Percentiles rank a stretch among this genome's conserved stretches.
Conservation (phyloP, 2,888 invertebrate species). For the Philereme transversata region DNA sequence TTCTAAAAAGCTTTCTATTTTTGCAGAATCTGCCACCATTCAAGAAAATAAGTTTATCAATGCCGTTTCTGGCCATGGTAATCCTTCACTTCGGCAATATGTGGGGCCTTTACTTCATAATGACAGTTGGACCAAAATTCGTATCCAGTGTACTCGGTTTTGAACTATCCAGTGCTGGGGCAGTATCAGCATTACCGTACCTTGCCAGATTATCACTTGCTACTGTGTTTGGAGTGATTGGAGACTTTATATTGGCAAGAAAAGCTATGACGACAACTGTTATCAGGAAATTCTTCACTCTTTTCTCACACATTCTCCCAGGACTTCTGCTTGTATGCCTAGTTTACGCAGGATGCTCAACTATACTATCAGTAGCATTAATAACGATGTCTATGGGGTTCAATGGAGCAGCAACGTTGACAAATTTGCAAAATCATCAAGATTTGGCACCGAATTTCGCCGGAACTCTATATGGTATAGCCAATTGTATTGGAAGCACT, state of each 20-base stretch:
- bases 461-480: constrained; percentile 90
- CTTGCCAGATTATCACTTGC: constrained; percentile 87
- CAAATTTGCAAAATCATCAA: constrained; percentile 87
- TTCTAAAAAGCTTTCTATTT: constrained; percentile 21
- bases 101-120: constrained; percentile 90
- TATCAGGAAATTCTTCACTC: constrained; percentile 86
- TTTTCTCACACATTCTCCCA: constrained; percentile 85
- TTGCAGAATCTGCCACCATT: constrained; percentile 87
- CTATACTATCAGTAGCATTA: constrained; percentile 84
- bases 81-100: constrained; percentile 89
- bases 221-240: constrained; percentile 88
- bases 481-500: constrained; percentile 88
- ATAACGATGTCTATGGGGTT: constrained; percentile 88
- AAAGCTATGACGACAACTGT: constrained; percentile 70
- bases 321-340: constrained; percentile 79
- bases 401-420: constrained; percentile 85
- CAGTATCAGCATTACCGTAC: constrained; percentile 88
- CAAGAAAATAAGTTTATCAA: constrained; percentile 83
- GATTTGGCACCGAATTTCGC: constrained; percentile 92
- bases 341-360: constrained; percentile 86
- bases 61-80: constrained; percentile 87
- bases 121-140: constrained; percentile 90
- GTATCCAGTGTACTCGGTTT: constrained; percentile 89
- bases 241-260: constrained; percentile 83
- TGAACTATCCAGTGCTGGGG: constrained; percentile 87